Base-by-base conservation (phyloP, 1,140 invertebrate genomes). In the Pogonomyrmex californicus region DNA sequence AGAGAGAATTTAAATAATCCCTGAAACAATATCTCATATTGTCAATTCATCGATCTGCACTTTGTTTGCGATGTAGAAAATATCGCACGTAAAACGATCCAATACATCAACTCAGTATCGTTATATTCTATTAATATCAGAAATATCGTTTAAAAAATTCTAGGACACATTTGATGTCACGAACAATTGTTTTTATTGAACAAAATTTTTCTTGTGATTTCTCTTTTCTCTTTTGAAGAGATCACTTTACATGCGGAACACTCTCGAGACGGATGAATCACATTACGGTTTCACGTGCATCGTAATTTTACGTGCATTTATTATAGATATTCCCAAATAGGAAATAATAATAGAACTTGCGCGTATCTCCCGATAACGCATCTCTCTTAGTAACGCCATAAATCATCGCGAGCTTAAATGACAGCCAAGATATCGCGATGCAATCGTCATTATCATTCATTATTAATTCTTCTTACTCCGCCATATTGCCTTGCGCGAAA, bases 371-470 rank as follows among this genome's bases (percentile, higher is more conserved):
- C 70, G 88, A 83, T 78, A 88, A 86, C 51, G 17, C 0, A 23
- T 23, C 23, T 23, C 23, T 23, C 23, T 23, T 23, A 23, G 23
- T 23, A 0, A 23, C 58, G 49, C 33, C 65, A 10, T 89, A 89
- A 83, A 90, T 89, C 23, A 90, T 89, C 23, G 36, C 47, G 33
- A 14, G 30, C 14, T 23, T 23, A 5, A 68, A 70, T 70, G 83
- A 87, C 83, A 83, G 33, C 6, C 54, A 62, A 89, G 87, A 89
- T 90, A 82, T 12, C 65, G 60, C 38, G 58, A 63, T 10, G 17
- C 63, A 77, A 86, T 76, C 68, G 51, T 73, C 49, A 56, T 51
- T 83, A 49, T 60, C 79, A 58, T 58, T 3, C 17, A 23, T 23
- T 56, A 36, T n/a, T 49, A 23, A 56, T 76, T 58, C n/a, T 66